phyloP scores from a whole-genome alignment of 1,140 invertebrate genomes.

The Zaprionus gabonicus region DNA sequence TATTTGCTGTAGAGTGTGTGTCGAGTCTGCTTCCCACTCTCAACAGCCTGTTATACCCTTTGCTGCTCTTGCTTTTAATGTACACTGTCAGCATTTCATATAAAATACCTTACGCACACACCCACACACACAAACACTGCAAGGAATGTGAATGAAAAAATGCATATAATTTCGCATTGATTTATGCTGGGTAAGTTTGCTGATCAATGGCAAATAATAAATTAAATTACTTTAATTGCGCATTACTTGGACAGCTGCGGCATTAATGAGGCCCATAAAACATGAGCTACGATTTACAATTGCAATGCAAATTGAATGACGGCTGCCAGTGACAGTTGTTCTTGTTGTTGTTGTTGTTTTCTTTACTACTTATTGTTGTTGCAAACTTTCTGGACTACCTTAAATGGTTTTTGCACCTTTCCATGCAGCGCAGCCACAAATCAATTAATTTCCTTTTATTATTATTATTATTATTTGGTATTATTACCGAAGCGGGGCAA shows the following conservation, averaged over 20 bases:
- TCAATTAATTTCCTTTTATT: slow-evolving; percentile 68
- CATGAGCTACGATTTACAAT: slow-evolving; percentile 70
- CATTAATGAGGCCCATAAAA: slow-evolving; percentile 61
- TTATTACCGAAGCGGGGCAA: slow-evolving; percentile 29
- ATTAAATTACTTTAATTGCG: slow-evolving; percentile 79
- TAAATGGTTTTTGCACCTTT: slow-evolving; percentile 32
- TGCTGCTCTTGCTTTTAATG: background rate
- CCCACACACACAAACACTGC: background rate
- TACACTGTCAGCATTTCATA: slow-evolving; percentile 67
- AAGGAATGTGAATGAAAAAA: slow-evolving; percentile 35
- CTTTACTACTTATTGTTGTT: background rate
- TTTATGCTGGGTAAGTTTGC: slow-evolving; percentile 69
- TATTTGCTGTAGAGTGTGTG: background rate
- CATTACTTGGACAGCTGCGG: slow-evolving; percentile 59
- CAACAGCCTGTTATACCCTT: background rate
- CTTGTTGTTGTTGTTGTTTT: slow-evolving; percentile 8
- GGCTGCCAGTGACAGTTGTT: slow-evolving; percentile 62
- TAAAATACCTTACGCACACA: slow-evolving; percentile 33
- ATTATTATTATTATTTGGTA: slow-evolving; percentile 54
- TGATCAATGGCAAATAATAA: slow-evolving; percentile 82
- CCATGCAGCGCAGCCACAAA: slow-evolving; percentile 49
- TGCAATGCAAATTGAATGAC: slow-evolving; percentile 58
- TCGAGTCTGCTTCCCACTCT: background rate
- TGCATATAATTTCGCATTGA: slow-evolving; percentile 61
- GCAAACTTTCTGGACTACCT: slow-evolving; percentile 28